Conservation (phyloP, 1,140 invertebrate genomes). For the Mamestra configurata region DNA sequence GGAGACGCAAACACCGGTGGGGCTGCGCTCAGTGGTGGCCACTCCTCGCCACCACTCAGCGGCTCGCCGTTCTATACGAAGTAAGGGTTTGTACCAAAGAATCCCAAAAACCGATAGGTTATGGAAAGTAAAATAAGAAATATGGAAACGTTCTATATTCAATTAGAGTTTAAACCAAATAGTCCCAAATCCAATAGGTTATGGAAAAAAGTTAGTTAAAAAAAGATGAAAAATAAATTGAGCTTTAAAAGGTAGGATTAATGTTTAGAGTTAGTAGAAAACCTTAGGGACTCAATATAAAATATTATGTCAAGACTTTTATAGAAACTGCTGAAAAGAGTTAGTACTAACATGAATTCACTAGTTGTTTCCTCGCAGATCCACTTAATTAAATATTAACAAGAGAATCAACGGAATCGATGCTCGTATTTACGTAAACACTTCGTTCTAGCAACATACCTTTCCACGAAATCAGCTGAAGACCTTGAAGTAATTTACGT, state of each 20-base stretch:
- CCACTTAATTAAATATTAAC: too few relatives aligned
- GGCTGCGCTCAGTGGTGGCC: slow-evolving; percentile 92
- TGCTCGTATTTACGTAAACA: too few relatives aligned
- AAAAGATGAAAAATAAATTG: too few relatives aligned
- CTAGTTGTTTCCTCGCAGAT: too few relatives aligned
- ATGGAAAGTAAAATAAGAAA: neutral
- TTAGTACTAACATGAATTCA: too few relatives aligned
- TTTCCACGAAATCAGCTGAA: neutral
- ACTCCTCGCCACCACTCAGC: slow-evolving; percentile 90
- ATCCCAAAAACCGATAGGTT: neutral
- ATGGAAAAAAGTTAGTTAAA: neutral
- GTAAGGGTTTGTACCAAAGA: neutral
- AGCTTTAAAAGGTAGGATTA: too few relatives aligned
- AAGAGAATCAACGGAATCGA: too few relatives aligned
- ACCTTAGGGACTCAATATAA: too few relatives aligned
- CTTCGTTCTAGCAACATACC: too few relatives aligned
- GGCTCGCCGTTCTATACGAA: slow-evolving; percentile 90
- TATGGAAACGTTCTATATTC: slow-evolving; percentile 83
- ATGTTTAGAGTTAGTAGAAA: too few relatives aligned
- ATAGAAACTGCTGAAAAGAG: too few relatives aligned
- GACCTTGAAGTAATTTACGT: neutral
- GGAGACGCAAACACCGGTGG: slow-evolving; percentile 94
- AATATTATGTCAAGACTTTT: too few relatives aligned
- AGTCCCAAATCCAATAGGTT: neutral
- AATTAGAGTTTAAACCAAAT: neutral